Conservation (phyloP, 2,113 vertebrate genomes). For the Cyphomyrus plagiostoma region DNA sequence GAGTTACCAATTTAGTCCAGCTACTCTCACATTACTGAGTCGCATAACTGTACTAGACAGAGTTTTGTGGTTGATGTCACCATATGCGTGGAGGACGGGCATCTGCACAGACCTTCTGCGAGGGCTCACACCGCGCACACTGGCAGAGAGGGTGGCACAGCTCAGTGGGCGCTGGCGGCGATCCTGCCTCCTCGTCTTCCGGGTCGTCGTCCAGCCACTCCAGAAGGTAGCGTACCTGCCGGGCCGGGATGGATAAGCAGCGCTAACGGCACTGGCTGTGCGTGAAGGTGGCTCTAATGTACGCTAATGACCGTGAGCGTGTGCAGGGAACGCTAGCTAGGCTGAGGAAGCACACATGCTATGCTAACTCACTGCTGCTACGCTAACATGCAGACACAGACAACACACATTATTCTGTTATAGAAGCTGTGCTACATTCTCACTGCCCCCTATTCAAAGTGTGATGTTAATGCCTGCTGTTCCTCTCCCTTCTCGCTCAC, state of each 20-base stretch:
- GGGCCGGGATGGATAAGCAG: constrained; percentile 20
- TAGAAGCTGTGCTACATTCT: too few species aligned
- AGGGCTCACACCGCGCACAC: constrained; percentile 76
- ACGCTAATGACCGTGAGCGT: background rate
- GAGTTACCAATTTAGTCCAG: background rate
- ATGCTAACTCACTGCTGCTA: background rate
- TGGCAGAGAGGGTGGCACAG: constrained; percentile 93
- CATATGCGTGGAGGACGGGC: background rate
- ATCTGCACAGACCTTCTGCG: constrained; percentile 74
- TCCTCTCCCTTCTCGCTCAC: background rate
- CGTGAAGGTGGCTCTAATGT: background rate
- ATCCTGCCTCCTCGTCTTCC: constrained; percentile 61
- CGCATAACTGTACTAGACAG: background rate
- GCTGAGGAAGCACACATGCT: background rate
- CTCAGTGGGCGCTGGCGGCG: constrained; percentile 38
- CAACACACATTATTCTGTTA: background rate
- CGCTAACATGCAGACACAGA: background rate
- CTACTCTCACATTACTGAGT: background rate
- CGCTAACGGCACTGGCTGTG: background rate
- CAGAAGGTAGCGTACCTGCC: constrained; percentile 86
- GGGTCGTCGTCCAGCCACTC: constrained; percentile 80
- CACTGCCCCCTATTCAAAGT: too few species aligned
- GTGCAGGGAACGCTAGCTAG: background rate
- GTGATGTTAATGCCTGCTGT: too few species aligned
- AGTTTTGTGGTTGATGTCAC: background rate